Evolutionary conservation across 2,797 vertebrate genomes (phyloP).

Genomic region (Characodon lateralis): DNA sequence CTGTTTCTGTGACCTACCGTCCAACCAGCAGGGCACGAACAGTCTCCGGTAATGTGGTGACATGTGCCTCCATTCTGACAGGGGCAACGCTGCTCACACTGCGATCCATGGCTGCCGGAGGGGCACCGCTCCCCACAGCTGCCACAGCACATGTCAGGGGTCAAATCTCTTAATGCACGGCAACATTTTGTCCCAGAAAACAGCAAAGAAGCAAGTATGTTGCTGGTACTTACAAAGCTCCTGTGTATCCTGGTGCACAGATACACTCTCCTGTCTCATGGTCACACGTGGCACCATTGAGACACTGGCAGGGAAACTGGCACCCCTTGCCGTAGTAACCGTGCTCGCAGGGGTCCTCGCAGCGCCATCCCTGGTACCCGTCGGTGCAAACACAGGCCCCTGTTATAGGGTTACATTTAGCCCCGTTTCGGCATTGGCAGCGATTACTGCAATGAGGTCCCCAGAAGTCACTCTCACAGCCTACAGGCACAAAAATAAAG

Average conservation of each 20-base stretch:
- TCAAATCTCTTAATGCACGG: conserved; percentile 11
- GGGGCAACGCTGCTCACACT: conserved; percentile 95
- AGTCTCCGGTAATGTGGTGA: conserved; percentile 97
- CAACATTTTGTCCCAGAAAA: conserved; percentile 14
- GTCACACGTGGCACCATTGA: conserved; percentile 93
- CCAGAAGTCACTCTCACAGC: conserved; percentile 97
- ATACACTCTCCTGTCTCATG: conserved; percentile 95
- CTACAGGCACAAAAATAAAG: conserved; percentile 76
- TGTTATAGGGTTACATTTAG: conserved; percentile 98
- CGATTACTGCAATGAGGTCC: conserved; percentile 98
- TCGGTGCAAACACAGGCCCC: conserved; percentile 96
- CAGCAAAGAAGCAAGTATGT: conserved; percentile 25
- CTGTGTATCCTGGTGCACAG: conserved; percentile 93
- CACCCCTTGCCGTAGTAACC: conserved; percentile 94
- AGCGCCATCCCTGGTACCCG: conserved; percentile 97
- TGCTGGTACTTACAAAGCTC: conserved; percentile 90
- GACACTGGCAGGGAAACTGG: conserved; percentile 94
- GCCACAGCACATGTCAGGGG: conserved; percentile 51
- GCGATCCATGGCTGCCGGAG: conserved; percentile 92
- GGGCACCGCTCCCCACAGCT: conserved; percentile 96
- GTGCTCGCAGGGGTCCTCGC: conserved; percentile 91
- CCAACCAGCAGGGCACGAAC: conserved; percentile 94
- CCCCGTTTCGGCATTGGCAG: conserved; percentile 97
- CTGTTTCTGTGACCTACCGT: conserved; percentile 81
- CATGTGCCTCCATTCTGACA: conserved; percentile 97